Evolutionary conservation across 2,797 vertebrate genomes (phyloP), one percentile per base, ranked within the genome.

Genomic region (Artibeus jamaicensis): DNA sequence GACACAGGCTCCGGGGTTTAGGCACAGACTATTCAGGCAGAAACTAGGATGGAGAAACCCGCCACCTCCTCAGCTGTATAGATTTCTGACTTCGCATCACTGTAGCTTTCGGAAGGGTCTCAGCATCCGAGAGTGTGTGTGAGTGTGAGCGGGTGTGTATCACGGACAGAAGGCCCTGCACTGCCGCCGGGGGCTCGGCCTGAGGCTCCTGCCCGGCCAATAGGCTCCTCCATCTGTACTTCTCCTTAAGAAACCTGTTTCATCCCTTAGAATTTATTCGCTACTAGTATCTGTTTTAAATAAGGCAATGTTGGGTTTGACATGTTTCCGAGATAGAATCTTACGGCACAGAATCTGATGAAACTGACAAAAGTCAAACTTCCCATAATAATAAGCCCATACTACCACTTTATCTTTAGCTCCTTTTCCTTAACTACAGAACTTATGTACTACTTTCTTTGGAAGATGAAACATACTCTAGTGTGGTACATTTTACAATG

Each of bases 361-460:
- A 76, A 91, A 84, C 6, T 65, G 29, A 87, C 22, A 26, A 57
- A 82, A 34, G 44, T 50, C 11, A 62, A 92, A 87, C 34, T 89
- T 42, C 16, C 11, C 67, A 37, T 46, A 84, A 73, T 76, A 34
- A 73, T 42, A 26, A 92, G 7, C 15, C 24, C 83, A 76, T 10
- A 44, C 0, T 79, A 57, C 84, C 26, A 74, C 59, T 89, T 29
- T 74, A 34, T 78, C 81, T 88, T 93, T 24, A 57, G 34, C 2
- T 57, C 37, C 12, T 84, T 90, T 76, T 89, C 4, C 77, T 86
- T 74, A 93, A 57, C 19, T 37, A 81, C 2, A 48, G n/a, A 90
- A 65, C 14, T 59, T 29, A 37, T 0, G 15, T 42, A 48, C 22
- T 50, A 37, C 8, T 48, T 81, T 90, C 67, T 57, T 48, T 46